phyloP scores from a whole-genome alignment of 2,797 vertebrate genomes.

The Poecilia velifera region DNA sequence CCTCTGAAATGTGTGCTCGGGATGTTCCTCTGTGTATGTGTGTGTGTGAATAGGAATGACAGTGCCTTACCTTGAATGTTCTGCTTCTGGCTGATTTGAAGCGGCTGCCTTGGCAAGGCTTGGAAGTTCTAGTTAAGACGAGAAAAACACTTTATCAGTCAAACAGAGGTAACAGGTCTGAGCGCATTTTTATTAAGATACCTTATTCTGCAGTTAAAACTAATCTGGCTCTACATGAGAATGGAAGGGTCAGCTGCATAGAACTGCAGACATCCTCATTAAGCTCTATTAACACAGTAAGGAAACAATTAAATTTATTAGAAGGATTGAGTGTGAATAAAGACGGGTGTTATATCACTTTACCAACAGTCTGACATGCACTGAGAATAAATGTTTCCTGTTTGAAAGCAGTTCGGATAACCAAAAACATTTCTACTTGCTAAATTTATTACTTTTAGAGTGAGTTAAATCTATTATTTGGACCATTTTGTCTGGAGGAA shows the following conservation, averaged over 20 bases:
- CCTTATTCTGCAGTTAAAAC: conserved; percentile 12
- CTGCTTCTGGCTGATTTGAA: conserved; percentile 83
- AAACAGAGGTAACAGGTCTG: conserved; percentile 10
- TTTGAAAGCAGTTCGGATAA: neutral
- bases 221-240: conserved; percentile 6
- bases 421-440: neutral
- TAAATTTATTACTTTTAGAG: neutral
- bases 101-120: conserved; percentile 88
- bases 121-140: conserved; percentile 89
- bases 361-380: neutral
- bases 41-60: conserved; percentile 17
- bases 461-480: neutral
- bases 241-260: neutral
- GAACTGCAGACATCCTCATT: neutral
- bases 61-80: conserved; percentile 79
- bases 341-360: neutral
- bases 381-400: neutral
- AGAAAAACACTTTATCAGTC: conserved; percentile 24
- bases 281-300: neutral
- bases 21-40: conserved; percentile 18
- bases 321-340: neutral
- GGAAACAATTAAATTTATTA: neutral
- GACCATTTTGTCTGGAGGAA: neutral
- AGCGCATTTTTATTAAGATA: conserved; percentile 10
- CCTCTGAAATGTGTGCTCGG: conserved; percentile 11